A percentile compares a stretch with the other conserved stretches of the same genome.
Evolutionary conservation across 2,113 vertebrate genomes (phyloP).

Genomic region (Porphyrio hochstetteri): DNA sequence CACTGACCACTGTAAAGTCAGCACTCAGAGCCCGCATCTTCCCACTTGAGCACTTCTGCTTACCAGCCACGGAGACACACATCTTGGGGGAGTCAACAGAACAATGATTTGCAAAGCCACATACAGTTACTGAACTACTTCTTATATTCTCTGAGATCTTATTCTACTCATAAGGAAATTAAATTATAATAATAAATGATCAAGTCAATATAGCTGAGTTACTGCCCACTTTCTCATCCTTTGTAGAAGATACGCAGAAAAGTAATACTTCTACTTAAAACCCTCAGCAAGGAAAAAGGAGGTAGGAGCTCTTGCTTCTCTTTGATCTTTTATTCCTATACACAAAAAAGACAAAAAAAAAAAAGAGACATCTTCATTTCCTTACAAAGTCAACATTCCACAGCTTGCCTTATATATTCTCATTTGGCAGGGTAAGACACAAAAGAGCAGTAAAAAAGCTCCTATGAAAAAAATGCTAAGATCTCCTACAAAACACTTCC

Average conservation of each 20-base stretch:
- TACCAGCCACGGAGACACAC: background rate
- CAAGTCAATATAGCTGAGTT: background rate
- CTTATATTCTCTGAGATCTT: background rate
- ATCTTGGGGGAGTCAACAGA: background rate
- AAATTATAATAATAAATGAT: background rate
- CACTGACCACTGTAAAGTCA: fast-evolving
- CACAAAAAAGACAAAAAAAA: background rate
- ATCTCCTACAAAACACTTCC: background rate
- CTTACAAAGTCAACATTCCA: background rate
- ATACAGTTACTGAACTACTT: background rate
- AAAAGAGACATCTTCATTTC: background rate
- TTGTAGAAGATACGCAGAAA: background rate
- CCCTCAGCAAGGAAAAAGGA: background rate
- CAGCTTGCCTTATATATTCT: background rate
- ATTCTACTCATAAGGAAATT: background rate
- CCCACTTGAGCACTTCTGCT: background rate
- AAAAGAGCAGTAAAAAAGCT: background rate
- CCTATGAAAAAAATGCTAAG: background rate
- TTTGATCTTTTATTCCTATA: background rate
- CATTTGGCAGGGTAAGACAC: background rate
- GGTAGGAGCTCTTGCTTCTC: background rate
- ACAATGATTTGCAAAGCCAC: background rate
- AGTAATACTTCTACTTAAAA: background rate
- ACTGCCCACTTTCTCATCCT: background rate
- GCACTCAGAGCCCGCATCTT: background rate